Base-by-base conservation (phyloP, 2,797 vertebrate species). In the Gymnopithys bicolor region DNA sequence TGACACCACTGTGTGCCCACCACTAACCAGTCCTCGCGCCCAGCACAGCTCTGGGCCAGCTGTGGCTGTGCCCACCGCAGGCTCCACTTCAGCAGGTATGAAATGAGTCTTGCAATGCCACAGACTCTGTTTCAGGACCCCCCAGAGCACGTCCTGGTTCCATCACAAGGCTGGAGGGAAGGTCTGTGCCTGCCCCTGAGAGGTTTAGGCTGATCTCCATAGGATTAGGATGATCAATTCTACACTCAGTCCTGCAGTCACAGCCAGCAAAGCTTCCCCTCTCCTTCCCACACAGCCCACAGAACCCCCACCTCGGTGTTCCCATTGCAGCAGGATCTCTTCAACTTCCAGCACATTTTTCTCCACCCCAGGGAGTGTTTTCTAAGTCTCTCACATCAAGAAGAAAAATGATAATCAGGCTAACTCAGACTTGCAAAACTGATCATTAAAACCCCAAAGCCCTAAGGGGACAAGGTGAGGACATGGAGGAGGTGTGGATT, bases 61-160 rank as follows among this genome's bases (percentile, higher is more conserved):
- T 37, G 23, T 3, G 10, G 35, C 48, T 24, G 8, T 10, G 30
- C 78, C 70, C 75, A 7, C 71, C 51, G 14, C 67, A 74, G 39
- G 39, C 27, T 59, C 46, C 0, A 1, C 78, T 32, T 5, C 52
- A 43, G 52, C 62, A 22, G 49, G 4, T 3, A 13, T 2, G 28
- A 53, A 85, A 55, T 0, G 0, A 43, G 19, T 0, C 59, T 11
- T 5, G 23, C 3, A 39, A 19, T 1, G 2, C 0, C 77, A 53
- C 0, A 6, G 18, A 41, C 25, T 17, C 10, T 18, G 4, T 11
- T 32, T 28, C 48, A 22, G 76, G 32, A 64, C 5, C 71, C 12
- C 55, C n/a, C 84, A 8, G 51, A 10, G 10, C 55, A 2, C 0
- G 0, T 8, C 62, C 71, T 11, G 67, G 17, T 64, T 69, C 60